Evolutionary conservation across 2,797 vertebrate genomes (phyloP), one percentile per base, ranked within the genome.

Genomic region (Echeneis naucrates): DNA sequence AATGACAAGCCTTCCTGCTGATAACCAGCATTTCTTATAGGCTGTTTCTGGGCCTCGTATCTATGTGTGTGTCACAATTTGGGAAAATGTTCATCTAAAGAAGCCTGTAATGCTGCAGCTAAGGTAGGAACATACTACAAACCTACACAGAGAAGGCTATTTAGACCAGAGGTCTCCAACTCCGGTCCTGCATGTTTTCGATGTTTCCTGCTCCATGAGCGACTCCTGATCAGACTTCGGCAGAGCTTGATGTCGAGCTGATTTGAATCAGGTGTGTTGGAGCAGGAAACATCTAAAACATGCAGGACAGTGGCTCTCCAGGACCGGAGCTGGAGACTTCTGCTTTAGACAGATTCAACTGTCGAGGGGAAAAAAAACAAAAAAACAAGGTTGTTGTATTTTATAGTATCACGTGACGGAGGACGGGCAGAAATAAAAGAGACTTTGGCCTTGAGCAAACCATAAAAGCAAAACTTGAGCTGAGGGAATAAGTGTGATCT

Each of bases 401-500:
- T 56, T 63, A n/a, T 1, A 47, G 37, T 5, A 16, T 71, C 38
- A 26, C 19, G 21, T n/a, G 38, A 75, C 0, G 0, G 16, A 27
- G 23, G 1, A 4, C n/a, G 30, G 48, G 23, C 14, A 13, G 27
- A 32, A 35, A 45, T 2, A 54, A 62, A 53, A 66, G 24, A 0
- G 45, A 4, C 4, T 33, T 50, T 17, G 24, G 38, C 21, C 50
- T 10, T 53, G 21, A 38, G 44, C 42, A 76, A 58, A 21, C 33
- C 48, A 42, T 62, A 72, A 72, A 79, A 73, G 38, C 59, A 44
- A 56, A 72, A 52, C 9, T 50, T 21, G 59, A 57, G 52, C 45
- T 7, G 0, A 57, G 30, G 56, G 58, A 61, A 47, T 27, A 26
- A 55, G 57, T 21, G 74, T 23, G 30, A 79, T 8, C 56, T 65